A percentile compares a stretch with the other conserved stretches of the same genome.
phyloP scores from a whole-genome alignment of 1,140 invertebrate species.

The Eumaeus atala region DNA sequence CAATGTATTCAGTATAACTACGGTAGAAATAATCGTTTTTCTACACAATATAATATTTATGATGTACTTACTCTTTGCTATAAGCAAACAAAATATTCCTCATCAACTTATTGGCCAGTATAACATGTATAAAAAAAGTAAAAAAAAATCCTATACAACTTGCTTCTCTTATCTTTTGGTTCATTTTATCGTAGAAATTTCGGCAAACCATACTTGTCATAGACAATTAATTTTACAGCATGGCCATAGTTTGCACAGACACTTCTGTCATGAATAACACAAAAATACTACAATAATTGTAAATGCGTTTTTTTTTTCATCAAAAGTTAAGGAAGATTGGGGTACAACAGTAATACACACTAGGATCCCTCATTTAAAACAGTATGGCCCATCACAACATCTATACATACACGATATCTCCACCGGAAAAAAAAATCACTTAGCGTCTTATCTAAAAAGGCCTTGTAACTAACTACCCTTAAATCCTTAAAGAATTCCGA shows the following conservation, averaged over 20 bases:
- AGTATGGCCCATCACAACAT: conserved; percentile 46
- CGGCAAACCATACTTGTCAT: background rate
- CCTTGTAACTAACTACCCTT: conserved; percentile 69
- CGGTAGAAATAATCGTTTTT: too few species aligned
- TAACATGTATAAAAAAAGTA: too few species aligned
- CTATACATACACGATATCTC: conserved; percentile 38
- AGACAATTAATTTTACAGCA: background rate
- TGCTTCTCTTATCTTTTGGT: conserved; percentile 5
- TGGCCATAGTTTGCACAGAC: background rate
- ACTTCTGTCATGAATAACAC: background rate
- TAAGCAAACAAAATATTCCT: too few species aligned
- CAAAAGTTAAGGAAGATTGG: conserved; percentile 17
- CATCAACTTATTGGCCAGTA: too few species aligned
- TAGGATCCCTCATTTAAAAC: conserved; percentile 25
- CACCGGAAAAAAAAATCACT: conserved; percentile 48
- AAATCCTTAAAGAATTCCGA: conserved; percentile 66
- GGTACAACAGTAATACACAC: conserved; percentile 22
- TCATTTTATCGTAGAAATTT: background rate
- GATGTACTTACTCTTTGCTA: too few species aligned
- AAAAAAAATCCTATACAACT: background rate
- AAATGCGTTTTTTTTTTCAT: conserved; percentile 8
- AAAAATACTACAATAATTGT: background rate
- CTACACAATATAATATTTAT: too few species aligned
- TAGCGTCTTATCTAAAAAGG: conserved; percentile 59
- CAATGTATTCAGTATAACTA: too few species aligned